Evolutionary conservation across 2,888 invertebrate genomes (phyloP).

Genomic region (Sinelater perroti): DNA sequence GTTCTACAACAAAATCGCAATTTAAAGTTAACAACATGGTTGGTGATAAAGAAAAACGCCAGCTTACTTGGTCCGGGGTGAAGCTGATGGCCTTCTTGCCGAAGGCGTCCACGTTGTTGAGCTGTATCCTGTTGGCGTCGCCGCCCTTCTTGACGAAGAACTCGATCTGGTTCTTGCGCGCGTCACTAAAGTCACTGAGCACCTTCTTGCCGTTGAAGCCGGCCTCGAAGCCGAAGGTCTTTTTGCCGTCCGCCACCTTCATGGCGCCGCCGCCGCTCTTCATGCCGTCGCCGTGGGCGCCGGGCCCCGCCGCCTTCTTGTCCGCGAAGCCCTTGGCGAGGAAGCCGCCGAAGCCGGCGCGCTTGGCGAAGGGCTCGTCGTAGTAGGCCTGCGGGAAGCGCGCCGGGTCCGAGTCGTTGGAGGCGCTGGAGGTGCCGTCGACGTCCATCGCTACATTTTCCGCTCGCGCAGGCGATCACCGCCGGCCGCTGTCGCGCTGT

Average conservation of each 20-base stretch:
- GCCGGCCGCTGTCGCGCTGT: background rate
- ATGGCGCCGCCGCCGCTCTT: slow-evolving; percentile 32
- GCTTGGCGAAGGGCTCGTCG: slow-evolving; percentile 50
- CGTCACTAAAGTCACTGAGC: slow-evolving; percentile 46
- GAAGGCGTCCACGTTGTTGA: slow-evolving; percentile 54
- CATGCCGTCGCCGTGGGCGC: slow-evolving; percentile 8
- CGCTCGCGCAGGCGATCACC: background rate
- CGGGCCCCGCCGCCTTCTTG: slow-evolving; percentile 38
- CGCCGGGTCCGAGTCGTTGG: slow-evolving; percentile 55
- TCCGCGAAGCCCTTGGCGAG: slow-evolving; percentile 43
- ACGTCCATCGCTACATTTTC: too few relatives aligned
- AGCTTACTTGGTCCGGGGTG: slow-evolving; percentile 70
- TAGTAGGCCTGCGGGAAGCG: slow-evolving; percentile 50
- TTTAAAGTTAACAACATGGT: too few relatives aligned
- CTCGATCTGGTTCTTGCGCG: slow-evolving; percentile 49
- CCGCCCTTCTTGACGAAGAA: slow-evolving; percentile 51
- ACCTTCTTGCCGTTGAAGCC: slow-evolving; percentile 44
- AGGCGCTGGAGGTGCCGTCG: slow-evolving; percentile 53
- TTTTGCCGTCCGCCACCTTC: slow-evolving; percentile 38
- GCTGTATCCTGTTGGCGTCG: slow-evolving; percentile 50
- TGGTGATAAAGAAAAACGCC: too few relatives aligned
- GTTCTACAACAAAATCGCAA: too few relatives aligned
- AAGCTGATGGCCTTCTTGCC: slow-evolving; percentile 59
- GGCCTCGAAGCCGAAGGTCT: slow-evolving; percentile 40
- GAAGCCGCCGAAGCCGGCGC: slow-evolving; percentile 48